Evolutionary conservation across 2,797 vertebrate species (phyloP), one percentile per base, ranked within the genome.

Genomic region (Etheostoma perlongum): DNA sequence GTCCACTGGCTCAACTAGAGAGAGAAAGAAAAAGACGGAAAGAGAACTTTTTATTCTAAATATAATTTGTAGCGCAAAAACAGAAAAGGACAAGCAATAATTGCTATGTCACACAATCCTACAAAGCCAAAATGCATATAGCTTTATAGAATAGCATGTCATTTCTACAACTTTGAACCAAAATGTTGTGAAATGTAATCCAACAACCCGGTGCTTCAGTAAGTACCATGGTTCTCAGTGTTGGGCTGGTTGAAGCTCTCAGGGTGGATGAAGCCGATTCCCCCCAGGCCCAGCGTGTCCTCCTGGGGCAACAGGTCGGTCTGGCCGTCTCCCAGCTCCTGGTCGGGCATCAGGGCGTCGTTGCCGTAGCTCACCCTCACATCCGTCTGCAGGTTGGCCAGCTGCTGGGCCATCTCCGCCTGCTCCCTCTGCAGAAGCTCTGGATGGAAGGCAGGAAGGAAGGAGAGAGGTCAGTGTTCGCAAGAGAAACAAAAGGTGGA

Each of bases 301-400:
- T 93, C 92, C 79, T 96, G 96, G 1, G 96, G 95, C 80, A 98
- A 93, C 69, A 96, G 94, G 80, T 99, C 97, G 14, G 95, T 96
- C 85, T 91, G 91, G 1, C 95, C 96, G 84, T 98, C 97, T 0
- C 96, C 96, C 80, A 97, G 70, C 79, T 94, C 92, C 87, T 91
- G 92, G 60, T 97, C 96, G 0, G 98, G 98, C 97, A 99, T 98
- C 82, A 99, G 96, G 52, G 98, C 98, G 21, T 99, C 98, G 1
- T 99, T 99, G 51, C 98, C 98, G 13, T 99, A 99, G 90, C 98
- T 99, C 91, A 99, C 96, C 69, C 98, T 95, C 60, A 96, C 96
- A 9, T 99, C 98, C 0, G 96, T 99, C 92, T 99, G 97, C 92
- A 99, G 97, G 79, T 97, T 97, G 76, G 97, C 96, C 94, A 99